A percentile compares a stretch with the other conserved stretches of the same genome.
Evolutionary conservation across 1,140 invertebrate genomes (phyloP).

Genomic region (Pseudachorutes palmiensis): DNA sequence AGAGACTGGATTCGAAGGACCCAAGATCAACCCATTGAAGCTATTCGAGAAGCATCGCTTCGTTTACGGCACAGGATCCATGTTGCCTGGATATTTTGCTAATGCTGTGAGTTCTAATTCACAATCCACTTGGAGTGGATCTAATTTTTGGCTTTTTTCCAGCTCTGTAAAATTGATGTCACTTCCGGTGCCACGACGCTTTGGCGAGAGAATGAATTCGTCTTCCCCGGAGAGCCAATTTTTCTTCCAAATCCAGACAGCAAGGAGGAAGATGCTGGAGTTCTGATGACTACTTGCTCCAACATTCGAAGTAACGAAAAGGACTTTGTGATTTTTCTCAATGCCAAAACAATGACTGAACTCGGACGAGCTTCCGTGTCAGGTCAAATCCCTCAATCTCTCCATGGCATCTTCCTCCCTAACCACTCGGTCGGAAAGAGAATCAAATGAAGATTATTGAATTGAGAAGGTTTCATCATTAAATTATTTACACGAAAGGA

Average conservation of each 20-base stretch:
- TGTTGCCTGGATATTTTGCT: slow-evolving; percentile 40
- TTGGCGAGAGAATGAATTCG: slow-evolving; percentile 40
- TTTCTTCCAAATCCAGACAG: slow-evolving; percentile 40
- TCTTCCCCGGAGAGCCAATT: slow-evolving; percentile 41
- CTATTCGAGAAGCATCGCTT: slow-evolving; percentile 43
- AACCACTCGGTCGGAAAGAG: not conserved
- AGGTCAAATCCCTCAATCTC: slow-evolving; percentile 41
- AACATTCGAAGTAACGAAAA: slow-evolving; percentile 34
- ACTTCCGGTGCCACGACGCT: slow-evolving; percentile 39
- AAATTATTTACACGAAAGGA: no score
- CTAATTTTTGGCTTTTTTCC: slow-evolving; percentile 7
- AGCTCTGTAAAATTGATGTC: slow-evolving; percentile 43
- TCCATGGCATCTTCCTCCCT: slow-evolving; percentile 42
- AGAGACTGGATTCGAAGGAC: slow-evolving; percentile 39
- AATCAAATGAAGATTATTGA: no score
- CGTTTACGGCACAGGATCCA: slow-evolving; percentile 44
- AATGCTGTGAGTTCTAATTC: slow-evolving; percentile 37
- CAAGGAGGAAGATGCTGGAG: slow-evolving; percentile 42
- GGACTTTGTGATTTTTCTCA: slow-evolving; percentile 44
- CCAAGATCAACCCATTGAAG: slow-evolving; percentile 42
- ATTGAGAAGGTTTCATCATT: no score
- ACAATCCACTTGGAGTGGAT: slow-evolving; percentile 6
- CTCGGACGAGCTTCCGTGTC: slow-evolving; percentile 42
- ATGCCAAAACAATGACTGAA: slow-evolving; percentile 44
- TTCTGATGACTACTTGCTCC: slow-evolving; percentile 37